Evolutionary conservation across 2,797 vertebrate species (phyloP).

Genomic region (Paratrypauchen microcephalus): DNA sequence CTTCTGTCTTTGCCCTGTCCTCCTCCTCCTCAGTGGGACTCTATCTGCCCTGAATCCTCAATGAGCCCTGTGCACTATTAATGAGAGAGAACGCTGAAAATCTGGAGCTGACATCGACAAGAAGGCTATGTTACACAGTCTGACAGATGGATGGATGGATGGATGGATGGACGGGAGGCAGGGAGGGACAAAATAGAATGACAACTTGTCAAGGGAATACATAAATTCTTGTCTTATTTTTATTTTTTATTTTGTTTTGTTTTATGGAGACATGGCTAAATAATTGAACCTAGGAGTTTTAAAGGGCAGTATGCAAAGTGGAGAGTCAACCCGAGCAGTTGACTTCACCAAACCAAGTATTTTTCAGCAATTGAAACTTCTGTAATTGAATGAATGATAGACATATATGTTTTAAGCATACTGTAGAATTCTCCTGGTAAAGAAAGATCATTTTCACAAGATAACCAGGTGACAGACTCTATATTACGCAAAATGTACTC

Average conservation of each 20-base stretch:
- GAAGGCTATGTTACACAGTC: slow-evolving; percentile 28
- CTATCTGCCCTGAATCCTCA: slow-evolving; percentile 56
- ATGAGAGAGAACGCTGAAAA: slow-evolving; percentile 56
- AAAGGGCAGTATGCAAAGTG: too few species aligned
- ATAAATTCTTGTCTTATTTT: neutral
- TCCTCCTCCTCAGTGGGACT: slow-evolving; percentile 41
- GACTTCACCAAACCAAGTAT: too few species aligned
- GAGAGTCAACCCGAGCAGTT: too few species aligned
- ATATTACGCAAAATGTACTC: too few species aligned
- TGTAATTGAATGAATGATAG: too few species aligned
- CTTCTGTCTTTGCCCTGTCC: slow-evolving; percentile 17
- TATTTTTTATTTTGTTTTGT: neutral
- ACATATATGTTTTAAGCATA: too few species aligned
- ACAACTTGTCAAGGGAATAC: neutral
- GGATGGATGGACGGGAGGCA: slow-evolving; percentile 27
- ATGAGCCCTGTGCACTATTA: slow-evolving; percentile 60
- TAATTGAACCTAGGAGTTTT: too few species aligned
- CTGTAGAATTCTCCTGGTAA: neutral
- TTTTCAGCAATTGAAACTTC: too few species aligned
- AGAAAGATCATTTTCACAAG: neutral
- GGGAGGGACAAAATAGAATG: neutral
- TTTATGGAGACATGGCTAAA: neutral
- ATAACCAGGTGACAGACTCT: too few species aligned
- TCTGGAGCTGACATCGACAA: slow-evolving; percentile 49
- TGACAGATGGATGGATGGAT: slow-evolving; percentile 43